phyloP scores from a whole-genome alignment of 2,113 vertebrate species.

The Cromileptes altivelis region DNA sequence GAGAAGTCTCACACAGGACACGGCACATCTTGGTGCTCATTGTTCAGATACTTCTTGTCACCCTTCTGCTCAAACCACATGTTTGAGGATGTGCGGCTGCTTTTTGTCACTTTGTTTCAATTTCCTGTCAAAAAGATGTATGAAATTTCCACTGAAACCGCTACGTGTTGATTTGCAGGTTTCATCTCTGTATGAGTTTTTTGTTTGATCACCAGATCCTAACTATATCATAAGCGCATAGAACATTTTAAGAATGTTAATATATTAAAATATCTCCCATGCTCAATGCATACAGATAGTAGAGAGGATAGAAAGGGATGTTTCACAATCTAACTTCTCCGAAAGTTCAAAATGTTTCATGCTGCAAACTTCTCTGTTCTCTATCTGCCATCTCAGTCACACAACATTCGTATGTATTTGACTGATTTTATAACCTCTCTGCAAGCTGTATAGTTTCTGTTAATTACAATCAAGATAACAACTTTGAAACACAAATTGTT shows the following conservation, averaged over 20 bases:
- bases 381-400: too few species aligned
- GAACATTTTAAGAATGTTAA: not conserved
- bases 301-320: not conserved
- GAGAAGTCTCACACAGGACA: not conserved
- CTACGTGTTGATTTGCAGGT: not conserved
- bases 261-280: not conserved
- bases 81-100: not conserved
- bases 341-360: not conserved
- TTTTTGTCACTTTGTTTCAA: not conserved
- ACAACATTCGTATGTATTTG: not conserved
- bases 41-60: not conserved
- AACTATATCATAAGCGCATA: not conserved
- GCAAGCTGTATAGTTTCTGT: not conserved
- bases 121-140: conserved; percentile 48
- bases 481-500: not conserved
- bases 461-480: not conserved
- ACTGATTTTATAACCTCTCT: not conserved
- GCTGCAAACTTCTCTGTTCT: not conserved
- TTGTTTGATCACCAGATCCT: not conserved
- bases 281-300: not conserved
- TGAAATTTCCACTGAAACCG: conserved; percentile 30
- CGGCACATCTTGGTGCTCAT: not conserved
- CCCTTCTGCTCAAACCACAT: not conserved
- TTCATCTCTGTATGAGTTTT: not conserved
- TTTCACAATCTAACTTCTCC: not conserved